These are phyloP conservation scores for Zaprionus tsacasi DNA, from an alignment of 1,140 invertebrate genomes.

Conservation along the genomic window DNA sequence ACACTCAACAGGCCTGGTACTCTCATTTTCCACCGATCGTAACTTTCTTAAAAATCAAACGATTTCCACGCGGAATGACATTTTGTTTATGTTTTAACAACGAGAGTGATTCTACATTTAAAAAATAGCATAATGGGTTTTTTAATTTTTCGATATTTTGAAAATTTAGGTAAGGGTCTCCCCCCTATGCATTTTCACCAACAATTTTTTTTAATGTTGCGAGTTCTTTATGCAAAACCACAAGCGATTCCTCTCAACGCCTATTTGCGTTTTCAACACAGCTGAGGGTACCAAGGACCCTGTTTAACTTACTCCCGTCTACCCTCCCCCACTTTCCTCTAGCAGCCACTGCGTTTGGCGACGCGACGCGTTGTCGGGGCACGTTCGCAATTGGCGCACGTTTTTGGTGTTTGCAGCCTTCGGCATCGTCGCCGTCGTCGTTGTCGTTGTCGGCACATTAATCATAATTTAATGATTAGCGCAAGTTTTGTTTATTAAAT, in stretches of 20 bases:
- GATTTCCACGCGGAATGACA: too few species aligned
- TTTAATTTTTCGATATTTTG: too few species aligned
- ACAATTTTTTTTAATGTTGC: too few species aligned
- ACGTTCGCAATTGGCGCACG: slow-evolving; percentile 49
- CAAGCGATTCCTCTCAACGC: neutral
- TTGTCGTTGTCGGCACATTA: slow-evolving; percentile 68
- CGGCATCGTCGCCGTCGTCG: neutral
- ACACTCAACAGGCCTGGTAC: too few species aligned
- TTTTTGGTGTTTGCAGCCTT: slow-evolving; percentile 43
- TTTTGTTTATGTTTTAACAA: too few species aligned
- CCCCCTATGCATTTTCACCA: too few species aligned
- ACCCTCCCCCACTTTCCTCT: neutral
- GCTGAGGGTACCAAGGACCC: neutral
- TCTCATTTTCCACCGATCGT: too few species aligned
- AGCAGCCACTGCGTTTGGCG: neutral
- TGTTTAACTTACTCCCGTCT: neutral
- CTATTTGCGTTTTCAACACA: neutral
- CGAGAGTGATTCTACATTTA: too few species aligned
- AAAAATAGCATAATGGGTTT: too few species aligned
- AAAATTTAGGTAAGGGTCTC: too few species aligned
- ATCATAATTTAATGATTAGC: slow-evolving; percentile 78
- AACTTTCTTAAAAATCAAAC: too few species aligned
- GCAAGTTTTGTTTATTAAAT: slow-evolving; percentile 77
- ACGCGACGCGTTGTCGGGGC: slow-evolving; percentile 24
- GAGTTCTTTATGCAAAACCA: neutral